Evolutionary conservation across 2,113 vertebrate species (phyloP).

Genomic region (Aleadryas rufinucha): DNA sequence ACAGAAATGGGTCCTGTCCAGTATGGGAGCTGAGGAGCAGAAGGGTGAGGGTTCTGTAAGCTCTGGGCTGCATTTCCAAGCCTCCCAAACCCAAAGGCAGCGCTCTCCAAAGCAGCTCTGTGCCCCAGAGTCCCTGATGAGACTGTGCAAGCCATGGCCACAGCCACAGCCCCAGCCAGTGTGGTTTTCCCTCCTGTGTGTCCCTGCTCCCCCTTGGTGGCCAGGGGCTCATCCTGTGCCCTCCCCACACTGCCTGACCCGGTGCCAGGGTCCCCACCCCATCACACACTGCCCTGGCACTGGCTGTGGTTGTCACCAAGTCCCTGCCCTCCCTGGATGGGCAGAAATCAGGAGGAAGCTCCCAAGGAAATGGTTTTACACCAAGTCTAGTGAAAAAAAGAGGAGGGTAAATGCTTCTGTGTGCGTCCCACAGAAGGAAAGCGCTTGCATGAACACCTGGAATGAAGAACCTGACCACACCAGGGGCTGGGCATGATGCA

Average conservation of each 20-base stretch:
- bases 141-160: background rate
- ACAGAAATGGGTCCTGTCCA: background rate
- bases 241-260: accelerated
- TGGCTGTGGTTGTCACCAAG: background rate
- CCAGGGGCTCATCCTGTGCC: background rate
- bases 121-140: background rate
- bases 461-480: background rate
- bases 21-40: background rate
- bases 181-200: accelerated
- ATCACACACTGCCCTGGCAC: accelerated
- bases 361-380: background rate
- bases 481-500: background rate
- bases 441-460: background rate
- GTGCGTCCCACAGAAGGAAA: background rate
- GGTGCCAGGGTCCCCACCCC: background rate
- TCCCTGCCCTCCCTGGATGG: background rate
- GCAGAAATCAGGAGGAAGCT: background rate
- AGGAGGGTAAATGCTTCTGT: background rate
- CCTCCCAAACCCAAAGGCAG: background rate
- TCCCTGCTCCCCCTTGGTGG: background rate
- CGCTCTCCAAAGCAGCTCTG: accelerated
- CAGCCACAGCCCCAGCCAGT: background rate
- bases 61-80: background rate
- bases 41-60: background rate
- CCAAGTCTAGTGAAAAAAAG: background rate